Evolutionary conservation across 2,888 invertebrate genomes (phyloP).

Genomic region (Cheilosia vulpina): DNA sequence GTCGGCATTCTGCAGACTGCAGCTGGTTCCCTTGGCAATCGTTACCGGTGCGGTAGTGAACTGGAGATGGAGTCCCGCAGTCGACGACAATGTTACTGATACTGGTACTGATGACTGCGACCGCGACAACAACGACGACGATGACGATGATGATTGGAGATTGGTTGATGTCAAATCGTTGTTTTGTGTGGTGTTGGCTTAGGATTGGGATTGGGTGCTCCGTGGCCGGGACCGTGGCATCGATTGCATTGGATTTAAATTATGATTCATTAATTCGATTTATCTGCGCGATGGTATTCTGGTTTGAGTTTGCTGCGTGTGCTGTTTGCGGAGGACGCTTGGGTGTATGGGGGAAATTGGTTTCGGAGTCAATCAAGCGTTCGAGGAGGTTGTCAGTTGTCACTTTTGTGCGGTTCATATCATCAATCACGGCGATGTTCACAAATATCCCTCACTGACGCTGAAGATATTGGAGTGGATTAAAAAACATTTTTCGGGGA

Average conservation of each 20-base stretch:
- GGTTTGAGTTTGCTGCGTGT: conserved; percentile 32
- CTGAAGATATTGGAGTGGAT: conserved; percentile 33
- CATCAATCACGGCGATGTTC: conserved; percentile 63
- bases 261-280: conserved; percentile 75
- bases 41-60: conserved; percentile 12
- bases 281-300: conserved; percentile 68
- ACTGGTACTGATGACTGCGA: conserved; percentile 41
- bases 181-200: conserved; percentile 58
- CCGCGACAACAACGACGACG: conserved; percentile 17
- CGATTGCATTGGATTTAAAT: conserved; percentile 72
- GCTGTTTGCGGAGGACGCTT: background rate
- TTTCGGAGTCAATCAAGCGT: conserved; percentile 72
- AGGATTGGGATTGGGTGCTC: conserved; percentile 39
- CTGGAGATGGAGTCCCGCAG: conserved; percentile 26
- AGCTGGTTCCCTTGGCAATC: conserved; percentile 57
- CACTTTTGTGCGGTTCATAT: conserved; percentile 61
- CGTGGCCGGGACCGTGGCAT: conserved; percentile 28
- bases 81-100: conserved; percentile 68
- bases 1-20: conserved; percentile 40
- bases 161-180: conserved; percentile 71
- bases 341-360: conserved; percentile 33
- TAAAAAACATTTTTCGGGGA: conserved; percentile 35
- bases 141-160: conserved; percentile 64
- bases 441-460: conserved; percentile 17
- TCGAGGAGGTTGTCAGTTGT: conserved; percentile 73